Evolutionary conservation across 1,140 invertebrate species (phyloP), one percentile per base, ranked within the genome.

Genomic region (Trichonephila inaurata): DNA sequence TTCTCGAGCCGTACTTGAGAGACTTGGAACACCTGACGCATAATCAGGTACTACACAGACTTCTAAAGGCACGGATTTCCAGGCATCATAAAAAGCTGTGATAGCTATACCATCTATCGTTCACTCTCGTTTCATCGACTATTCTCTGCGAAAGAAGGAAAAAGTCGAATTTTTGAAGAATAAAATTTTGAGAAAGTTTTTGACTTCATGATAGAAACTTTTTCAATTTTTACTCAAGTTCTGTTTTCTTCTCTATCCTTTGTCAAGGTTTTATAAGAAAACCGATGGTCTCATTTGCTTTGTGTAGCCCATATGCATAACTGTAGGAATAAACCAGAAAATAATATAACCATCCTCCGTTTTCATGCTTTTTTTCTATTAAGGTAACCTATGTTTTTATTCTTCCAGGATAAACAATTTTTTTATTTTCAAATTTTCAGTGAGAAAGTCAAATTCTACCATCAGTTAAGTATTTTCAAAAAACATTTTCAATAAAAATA

Each of bases 11-110:
- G 16, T 69, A 69, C 66, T 69, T 16, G n/a, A 69, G 66, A 69
- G 66, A 69, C n/a, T 69, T 69, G 66, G 66, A 69, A 69, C 66
- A 69, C 66, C 66, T 69, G 66, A 69, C 66, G 66, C 66, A 69
- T 69, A 69, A 69, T 69, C 66, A 69, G 66, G 66, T 28, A 28
- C 66, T 12, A 24, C 66, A 69, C 24, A 21, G 66, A 69, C 66
- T 69, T 69, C 66, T 8, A 69, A 69, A 69, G 8, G 66, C 66
- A 69, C 51, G 51, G 51, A 51, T 51, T 51, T 4, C 66, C n/a
- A 24, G 66, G 10, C 66, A 69, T 69, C 66, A 69, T 69, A 69
- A 69, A 69, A 69, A 24, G 24, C 66, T 24, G 24, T 21, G 8
- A 66, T 66, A 66, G 24, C 64, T 21, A 66, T 66, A 66, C 21